A percentile compares a stretch with the other conserved stretches of the same genome.
Evolutionary conservation across 1,140 invertebrate genomes (phyloP).

Genomic region (Latrodectus geometricus): DNA sequence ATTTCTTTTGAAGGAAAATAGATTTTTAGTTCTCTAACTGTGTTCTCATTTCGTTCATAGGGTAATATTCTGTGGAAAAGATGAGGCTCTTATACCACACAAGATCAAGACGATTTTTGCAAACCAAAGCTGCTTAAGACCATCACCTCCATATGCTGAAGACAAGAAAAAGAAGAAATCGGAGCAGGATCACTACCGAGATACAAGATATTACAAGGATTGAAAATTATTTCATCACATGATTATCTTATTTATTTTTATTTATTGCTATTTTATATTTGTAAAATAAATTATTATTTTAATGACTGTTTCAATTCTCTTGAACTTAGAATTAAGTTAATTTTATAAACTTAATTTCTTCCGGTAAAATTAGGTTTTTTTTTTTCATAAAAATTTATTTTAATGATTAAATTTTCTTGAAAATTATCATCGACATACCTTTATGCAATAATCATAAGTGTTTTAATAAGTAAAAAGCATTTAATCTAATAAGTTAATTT

Average conservation of each 20-base stretch:
- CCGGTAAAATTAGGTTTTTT: too few species aligned
- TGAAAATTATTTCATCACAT: not conserved
- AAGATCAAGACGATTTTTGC: constrained; percentile 55
- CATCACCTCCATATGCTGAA: not conserved
- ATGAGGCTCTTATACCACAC: constrained; percentile 49
- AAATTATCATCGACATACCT: too few species aligned
- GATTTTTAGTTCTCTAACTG: not conserved
- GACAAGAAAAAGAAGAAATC: constrained; percentile 5
- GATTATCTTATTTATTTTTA: not conserved
- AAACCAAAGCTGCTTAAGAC: constrained; percentile 35
- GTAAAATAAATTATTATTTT: not conserved
- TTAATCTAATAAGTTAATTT: too few species aligned
- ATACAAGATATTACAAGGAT: not conserved
- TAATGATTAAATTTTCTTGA: too few species aligned
- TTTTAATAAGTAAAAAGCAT: too few species aligned
- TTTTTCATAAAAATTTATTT: too few species aligned
- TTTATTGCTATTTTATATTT: not conserved
- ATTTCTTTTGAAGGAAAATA: too few species aligned
- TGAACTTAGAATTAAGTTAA: too few species aligned
- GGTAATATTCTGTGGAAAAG: constrained; percentile 45
- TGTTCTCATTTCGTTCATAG: constrained; percentile 13
- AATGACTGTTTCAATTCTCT: not conserved
- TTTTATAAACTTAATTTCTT: too few species aligned
- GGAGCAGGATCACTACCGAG: not conserved
- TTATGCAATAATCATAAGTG: too few species aligned